Evolutionary conservation across 92 coral and sea anemone species (phyloP).

Genomic region (Ricordea florida): DNA sequence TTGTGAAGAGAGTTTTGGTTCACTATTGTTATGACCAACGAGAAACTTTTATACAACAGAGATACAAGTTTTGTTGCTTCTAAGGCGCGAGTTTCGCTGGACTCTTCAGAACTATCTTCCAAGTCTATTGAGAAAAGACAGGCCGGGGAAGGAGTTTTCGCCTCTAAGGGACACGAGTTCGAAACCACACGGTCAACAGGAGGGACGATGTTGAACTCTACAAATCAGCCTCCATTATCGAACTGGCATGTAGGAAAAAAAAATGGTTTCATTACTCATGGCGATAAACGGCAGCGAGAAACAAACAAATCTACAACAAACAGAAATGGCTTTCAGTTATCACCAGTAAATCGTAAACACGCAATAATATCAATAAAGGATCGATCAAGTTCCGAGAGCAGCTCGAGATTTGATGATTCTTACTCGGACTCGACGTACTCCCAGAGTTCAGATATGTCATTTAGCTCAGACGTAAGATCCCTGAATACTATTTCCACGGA

Average conservation of each 20-base stretch:
- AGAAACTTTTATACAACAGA: background rate
- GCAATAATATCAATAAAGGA: constrained; percentile 32
- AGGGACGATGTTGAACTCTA: too few relatives aligned
- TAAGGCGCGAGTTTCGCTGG: background rate
- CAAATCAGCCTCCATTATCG: too few relatives aligned
- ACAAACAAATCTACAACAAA: background rate
- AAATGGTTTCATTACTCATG: too few relatives aligned
- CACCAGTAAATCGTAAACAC: constrained; percentile 16
- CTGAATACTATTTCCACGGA: constrained; percentile 78
- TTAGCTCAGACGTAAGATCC: constrained; percentile 56
- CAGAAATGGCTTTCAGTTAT: constrained; percentile 18
- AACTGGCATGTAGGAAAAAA: too few relatives aligned
- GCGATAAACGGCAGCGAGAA: too few relatives aligned
- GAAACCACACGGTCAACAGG: too few relatives aligned
- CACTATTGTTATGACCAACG: constrained; percentile 5
- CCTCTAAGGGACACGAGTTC: too few relatives aligned
- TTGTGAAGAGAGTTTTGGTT: background rate
- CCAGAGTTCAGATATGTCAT: constrained; percentile 58
- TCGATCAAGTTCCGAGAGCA: constrained; percentile 8
- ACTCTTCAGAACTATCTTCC: too few relatives aligned
- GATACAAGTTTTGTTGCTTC: background rate
- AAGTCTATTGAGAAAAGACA: too few relatives aligned
- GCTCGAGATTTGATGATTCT: constrained; percentile 59
- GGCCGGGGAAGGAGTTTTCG: too few relatives aligned
- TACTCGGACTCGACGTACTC: constrained; percentile 78